phyloP scores from a whole-genome alignment of 2,113 vertebrate species.

The Zosterops hypoxanthus region DNA sequence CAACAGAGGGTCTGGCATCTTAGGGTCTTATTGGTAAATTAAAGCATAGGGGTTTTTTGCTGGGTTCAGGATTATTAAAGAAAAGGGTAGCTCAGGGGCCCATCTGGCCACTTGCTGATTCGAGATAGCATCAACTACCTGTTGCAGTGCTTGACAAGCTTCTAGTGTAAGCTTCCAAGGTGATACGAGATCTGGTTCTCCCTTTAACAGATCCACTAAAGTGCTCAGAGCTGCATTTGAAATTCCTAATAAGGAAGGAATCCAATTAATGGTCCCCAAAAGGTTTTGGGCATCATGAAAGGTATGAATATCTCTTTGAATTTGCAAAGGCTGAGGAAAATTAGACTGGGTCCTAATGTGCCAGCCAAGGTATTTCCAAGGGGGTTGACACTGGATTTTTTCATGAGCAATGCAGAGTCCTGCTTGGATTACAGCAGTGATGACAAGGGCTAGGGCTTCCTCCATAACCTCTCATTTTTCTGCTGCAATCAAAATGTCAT shows the following conservation, averaged over 20 bases:
- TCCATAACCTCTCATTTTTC: neutral
- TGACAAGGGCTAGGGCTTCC: neutral
- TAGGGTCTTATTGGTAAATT: neutral
- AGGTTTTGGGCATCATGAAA: neutral
- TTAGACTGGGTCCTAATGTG: neutral
- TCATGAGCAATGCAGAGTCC: neutral
- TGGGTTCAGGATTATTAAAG: neutral
- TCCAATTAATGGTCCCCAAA: neutral
- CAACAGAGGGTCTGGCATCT: neutral
- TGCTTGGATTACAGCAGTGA: neutral
- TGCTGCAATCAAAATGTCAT: too few relatives aligned
- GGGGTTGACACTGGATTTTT: neutral
- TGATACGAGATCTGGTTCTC: neutral
- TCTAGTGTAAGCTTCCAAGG: neutral
- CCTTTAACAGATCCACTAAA: too few relatives aligned
- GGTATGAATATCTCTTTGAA: neutral
- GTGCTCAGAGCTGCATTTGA: too few relatives aligned
- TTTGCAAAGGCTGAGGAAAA: neutral
- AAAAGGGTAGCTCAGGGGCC: neutral
- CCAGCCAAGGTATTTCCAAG: neutral
- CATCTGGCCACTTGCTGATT: neutral
- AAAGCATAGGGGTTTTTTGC: neutral
- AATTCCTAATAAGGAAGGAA: too few relatives aligned
- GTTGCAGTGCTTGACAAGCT: neutral
- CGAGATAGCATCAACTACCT: neutral